Conservation (phyloP, 2,888 invertebrate genomes). For the Cosmopolites sordidus region DNA sequence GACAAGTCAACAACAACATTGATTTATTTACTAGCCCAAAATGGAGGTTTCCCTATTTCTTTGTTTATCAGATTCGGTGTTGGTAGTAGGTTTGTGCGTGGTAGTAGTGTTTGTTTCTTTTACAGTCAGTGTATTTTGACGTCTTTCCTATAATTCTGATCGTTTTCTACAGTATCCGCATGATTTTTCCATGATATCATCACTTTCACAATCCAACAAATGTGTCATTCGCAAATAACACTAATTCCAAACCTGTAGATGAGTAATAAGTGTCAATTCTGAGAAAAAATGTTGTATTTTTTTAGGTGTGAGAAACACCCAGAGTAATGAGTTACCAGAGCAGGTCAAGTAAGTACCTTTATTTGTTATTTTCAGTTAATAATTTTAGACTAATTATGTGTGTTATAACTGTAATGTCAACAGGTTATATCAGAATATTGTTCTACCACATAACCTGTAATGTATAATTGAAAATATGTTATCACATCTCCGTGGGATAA, state of each 20-base stretch:
- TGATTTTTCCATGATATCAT: too few species aligned
- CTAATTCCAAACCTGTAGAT: neutral
- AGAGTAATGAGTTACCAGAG: slow-evolving; percentile 80
- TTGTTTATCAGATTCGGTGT: slow-evolving; percentile 37
- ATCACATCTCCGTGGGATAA: too few species aligned
- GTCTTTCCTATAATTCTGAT: too few species aligned
- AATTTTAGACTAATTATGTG: too few species aligned
- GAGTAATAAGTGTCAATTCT: slow-evolving; percentile 12
- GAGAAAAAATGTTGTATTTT: slow-evolving; percentile 16
- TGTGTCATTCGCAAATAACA: too few species aligned
- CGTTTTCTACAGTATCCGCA: too few species aligned
- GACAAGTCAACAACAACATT: slow-evolving; percentile 6
- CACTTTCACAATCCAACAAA: too few species aligned
- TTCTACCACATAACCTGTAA: too few species aligned
- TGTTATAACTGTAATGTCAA: too few species aligned
- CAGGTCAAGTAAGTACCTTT: slow-evolving; percentile 71
- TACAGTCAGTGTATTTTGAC: neutral
- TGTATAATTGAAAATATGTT: too few species aligned
- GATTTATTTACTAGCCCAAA: slow-evolving; percentile 33
- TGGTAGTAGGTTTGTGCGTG: slow-evolving; percentile 6
- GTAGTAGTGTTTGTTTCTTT: neutral
- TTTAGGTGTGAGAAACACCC: slow-evolving; percentile 44
- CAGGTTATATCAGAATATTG: too few species aligned
- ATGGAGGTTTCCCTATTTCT: slow-evolving; percentile 42
- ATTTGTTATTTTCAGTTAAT: neutral